Percentiles rank a stretch among this genome's conserved stretches.
These are phyloP conservation scores for Zosterops lateralis DNA, from an alignment of 2,113 vertebrate genomes.

Conservation along the genomic window DNA sequence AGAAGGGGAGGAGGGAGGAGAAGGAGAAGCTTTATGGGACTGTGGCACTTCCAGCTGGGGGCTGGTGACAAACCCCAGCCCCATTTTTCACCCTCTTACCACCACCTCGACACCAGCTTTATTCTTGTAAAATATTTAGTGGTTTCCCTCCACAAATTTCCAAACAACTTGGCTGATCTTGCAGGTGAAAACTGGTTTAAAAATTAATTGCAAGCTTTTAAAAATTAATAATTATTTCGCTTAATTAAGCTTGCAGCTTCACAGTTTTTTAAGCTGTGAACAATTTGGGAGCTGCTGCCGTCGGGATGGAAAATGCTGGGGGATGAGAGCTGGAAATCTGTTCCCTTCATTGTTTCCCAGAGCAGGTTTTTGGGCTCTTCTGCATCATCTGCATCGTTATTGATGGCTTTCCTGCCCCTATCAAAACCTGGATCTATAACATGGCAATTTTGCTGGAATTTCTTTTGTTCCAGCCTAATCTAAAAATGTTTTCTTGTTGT, in stretches of 20 bases:
- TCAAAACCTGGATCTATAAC: not conserved
- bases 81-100: not conserved
- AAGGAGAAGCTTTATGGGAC: not conserved
- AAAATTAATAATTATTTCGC: slow-evolving; percentile 62
- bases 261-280: not conserved
- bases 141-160: not conserved
- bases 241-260: slow-evolving; percentile 40
- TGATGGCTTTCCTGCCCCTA: not conserved
- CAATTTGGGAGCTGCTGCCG: not conserved
- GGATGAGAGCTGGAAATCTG: not conserved
- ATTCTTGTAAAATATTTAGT: slow-evolving; percentile 41
- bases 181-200: slow-evolving; percentile 19
- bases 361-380: not conserved
- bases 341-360: not conserved
- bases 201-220: slow-evolving; percentile 57
- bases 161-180: not conserved
- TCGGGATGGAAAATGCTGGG: not conserved
- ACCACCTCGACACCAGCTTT: rapidly evolving
- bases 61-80: not conserved
- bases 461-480: slow-evolving; percentile 9
- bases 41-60: not conserved
- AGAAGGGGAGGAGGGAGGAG: not conserved
- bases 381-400: not conserved
- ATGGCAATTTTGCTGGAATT: not conserved
- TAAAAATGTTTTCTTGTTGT: slow-evolving; percentile 22